A percentile compares a stretch with the other conserved stretches of the same genome.
Evolutionary conservation across 2,888 invertebrate species (phyloP).

Genomic region (Lottia gigantea): DNA sequence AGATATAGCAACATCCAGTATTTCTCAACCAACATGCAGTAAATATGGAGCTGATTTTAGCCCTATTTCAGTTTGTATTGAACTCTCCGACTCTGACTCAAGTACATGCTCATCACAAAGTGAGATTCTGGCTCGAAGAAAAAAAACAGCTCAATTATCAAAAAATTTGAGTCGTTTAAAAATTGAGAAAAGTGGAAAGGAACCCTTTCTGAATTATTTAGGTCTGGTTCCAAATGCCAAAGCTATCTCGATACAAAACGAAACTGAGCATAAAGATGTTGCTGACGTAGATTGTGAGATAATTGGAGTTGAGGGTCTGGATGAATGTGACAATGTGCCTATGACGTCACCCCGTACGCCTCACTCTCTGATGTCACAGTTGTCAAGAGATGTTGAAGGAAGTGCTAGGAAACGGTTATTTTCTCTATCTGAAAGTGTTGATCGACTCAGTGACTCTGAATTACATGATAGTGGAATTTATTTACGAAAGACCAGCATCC

Average conservation of each 20-base stretch:
- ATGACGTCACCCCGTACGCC: slow-evolving; percentile 38
- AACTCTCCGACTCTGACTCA: neutral
- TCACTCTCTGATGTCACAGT: slow-evolving; percentile 47
- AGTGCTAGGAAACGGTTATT: slow-evolving; percentile 38
- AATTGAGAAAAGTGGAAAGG: slow-evolving; percentile 3
- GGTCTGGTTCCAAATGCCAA: slow-evolving; percentile 33
- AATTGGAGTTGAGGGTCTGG: slow-evolving; percentile 55
- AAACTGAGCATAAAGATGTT: slow-evolving; percentile 29
- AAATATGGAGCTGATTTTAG: neutral
- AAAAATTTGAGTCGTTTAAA: neutral
- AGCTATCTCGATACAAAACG: slow-evolving; percentile 31
- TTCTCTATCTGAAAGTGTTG: slow-evolving; percentile 10
- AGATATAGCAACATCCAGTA: slow-evolving; percentile 9
- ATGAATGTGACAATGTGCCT: slow-evolving; percentile 27
- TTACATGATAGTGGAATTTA: neutral
- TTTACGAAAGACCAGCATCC: slow-evolving; percentile 4
- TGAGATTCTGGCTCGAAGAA: neutral
- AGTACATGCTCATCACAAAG: neutral
- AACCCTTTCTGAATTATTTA: slow-evolving; percentile 26
- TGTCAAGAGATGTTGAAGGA: slow-evolving; percentile 39
- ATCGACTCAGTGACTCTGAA: neutral
- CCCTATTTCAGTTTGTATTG: too few relatives aligned
- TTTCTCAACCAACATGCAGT: slow-evolving; percentile 13
- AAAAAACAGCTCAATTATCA: neutral
- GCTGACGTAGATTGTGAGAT: slow-evolving; percentile 44